Conservation (phyloP, 1,140 invertebrate species). For the Asobara japonica region DNA sequence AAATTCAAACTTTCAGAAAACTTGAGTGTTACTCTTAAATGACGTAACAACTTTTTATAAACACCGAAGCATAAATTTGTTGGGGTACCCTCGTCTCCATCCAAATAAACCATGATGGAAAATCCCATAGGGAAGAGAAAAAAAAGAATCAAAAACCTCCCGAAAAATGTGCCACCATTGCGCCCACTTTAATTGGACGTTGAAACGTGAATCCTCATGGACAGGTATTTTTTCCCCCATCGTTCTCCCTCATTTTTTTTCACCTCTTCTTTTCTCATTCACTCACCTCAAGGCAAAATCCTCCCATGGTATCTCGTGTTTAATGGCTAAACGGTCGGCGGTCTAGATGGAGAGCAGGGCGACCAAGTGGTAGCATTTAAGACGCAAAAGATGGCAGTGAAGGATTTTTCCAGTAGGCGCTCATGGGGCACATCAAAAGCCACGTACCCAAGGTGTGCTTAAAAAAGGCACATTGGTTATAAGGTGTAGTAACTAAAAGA, state of each 20-base stretch:
- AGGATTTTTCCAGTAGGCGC: not conserved
- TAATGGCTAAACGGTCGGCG: not conserved
- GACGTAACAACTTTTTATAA: too few relatives aligned
- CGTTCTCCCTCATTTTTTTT: not conserved
- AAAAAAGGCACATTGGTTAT: too few relatives aligned
- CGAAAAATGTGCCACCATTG: not conserved
- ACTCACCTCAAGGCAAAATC: conserved; percentile 8
- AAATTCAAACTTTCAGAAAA: too few relatives aligned
- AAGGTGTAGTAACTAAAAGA: conserved; percentile 9
- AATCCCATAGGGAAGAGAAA: too few relatives aligned
- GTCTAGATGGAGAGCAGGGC: conserved; percentile 12
- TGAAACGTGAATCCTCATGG: conserved; percentile 21
- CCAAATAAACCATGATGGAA: too few relatives aligned
- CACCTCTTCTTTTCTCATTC: conserved; percentile 15
- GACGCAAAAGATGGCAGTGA: not conserved
- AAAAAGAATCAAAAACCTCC: not conserved
- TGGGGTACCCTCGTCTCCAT: too few relatives aligned
- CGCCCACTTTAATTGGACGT: conserved; percentile 12
- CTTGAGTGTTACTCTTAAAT: too few relatives aligned
- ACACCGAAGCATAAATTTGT: too few relatives aligned
- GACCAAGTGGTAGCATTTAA: conserved; percentile 13
- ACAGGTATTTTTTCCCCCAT: conserved; percentile 15
- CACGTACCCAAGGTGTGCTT: not conserved
- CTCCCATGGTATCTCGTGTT: not conserved
- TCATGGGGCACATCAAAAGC: not conserved